Evolutionary conservation across 2,888 invertebrate species (phyloP).

Genomic region (Melanotus villosus): DNA sequence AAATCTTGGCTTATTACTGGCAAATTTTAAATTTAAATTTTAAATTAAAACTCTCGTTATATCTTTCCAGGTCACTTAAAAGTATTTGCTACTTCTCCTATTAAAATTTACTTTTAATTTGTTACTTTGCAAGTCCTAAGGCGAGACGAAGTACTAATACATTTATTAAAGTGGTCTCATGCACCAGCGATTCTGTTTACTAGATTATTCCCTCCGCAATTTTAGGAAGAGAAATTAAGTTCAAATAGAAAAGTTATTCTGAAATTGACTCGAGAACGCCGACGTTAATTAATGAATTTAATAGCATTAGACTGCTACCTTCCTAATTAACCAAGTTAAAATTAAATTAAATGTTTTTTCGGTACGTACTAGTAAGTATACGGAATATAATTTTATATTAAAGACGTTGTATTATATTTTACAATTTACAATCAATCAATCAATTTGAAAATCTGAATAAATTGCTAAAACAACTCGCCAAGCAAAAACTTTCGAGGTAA

Average conservation of each 20-base stretch:
- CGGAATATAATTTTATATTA: no score
- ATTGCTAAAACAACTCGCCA: no score
- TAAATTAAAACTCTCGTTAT: no score
- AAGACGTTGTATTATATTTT: no score
- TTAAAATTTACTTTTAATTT: neutral
- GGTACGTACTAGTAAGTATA: no score
- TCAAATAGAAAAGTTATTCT: conserved; percentile 4
- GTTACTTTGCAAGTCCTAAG: neutral
- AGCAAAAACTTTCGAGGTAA: no score
- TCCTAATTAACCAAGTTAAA: no score
- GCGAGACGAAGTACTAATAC: neutral
- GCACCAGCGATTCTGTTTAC: neutral
- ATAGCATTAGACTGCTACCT: neutral
- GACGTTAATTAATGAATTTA: neutral
- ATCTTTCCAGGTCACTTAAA: neutral
- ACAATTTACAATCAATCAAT: no score
- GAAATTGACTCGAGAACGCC: conserved; percentile 2
- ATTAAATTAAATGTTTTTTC: no score
- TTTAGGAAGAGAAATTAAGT: neutral
- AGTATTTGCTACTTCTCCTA: neutral
- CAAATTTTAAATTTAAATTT: no score
- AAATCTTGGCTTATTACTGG: no score
- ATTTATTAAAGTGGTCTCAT: conserved; percentile 1
- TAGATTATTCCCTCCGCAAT: neutral
- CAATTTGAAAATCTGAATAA: no score